Evolutionary conservation across 2,888 invertebrate genomes (phyloP).

Genomic region (Eubasilissa splendida): DNA sequence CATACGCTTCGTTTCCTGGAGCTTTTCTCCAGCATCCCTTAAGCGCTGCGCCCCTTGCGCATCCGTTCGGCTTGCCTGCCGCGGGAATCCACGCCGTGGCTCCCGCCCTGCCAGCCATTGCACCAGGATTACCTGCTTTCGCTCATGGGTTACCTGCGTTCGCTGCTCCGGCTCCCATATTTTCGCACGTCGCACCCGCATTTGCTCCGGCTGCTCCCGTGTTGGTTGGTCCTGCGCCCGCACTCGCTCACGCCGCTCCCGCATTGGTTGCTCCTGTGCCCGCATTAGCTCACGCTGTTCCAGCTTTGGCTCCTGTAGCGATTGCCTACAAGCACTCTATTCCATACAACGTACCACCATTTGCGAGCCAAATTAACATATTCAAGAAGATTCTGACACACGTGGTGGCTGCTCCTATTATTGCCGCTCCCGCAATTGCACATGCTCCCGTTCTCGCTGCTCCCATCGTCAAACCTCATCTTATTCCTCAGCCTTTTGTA

Average conservation of each 20-base stretch:
- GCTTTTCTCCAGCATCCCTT: constrained; percentile 30
- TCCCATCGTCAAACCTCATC: constrained; percentile 10
- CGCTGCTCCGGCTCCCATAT: constrained; percentile 9
- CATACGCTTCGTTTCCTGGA: constrained; percentile 23
- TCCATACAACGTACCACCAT: constrained; percentile 68
- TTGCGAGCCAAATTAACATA: constrained; percentile 68
- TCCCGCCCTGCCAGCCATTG: neutral
- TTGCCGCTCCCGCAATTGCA: constrained; percentile 28
- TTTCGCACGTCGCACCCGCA: constrained; percentile 64
- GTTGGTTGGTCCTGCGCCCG: constrained; percentile 60
- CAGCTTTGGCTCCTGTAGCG: constrained; percentile 60
- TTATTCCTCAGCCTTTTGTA: neutral
- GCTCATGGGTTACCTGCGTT: constrained; percentile 60
- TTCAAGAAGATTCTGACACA: constrained; percentile 63
- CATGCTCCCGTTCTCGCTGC: constrained; percentile 3
- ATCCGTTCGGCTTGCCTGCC: neutral
- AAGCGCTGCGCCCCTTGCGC: constrained; percentile 17
- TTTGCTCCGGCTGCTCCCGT: constrained; percentile 52
- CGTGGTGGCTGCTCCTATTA: constrained; percentile 36
- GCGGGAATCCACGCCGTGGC: no score
- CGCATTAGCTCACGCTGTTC: constrained; percentile 58
- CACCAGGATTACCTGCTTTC: neutral
- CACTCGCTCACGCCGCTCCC: constrained; percentile 59
- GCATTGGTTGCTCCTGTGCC: constrained; percentile 44
- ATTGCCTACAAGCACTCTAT: constrained; percentile 64